These are phyloP conservation scores for Aporrectodea caliginosa DNA, from an alignment of 1,140 invertebrate species.

Conservation along the genomic window DNA sequence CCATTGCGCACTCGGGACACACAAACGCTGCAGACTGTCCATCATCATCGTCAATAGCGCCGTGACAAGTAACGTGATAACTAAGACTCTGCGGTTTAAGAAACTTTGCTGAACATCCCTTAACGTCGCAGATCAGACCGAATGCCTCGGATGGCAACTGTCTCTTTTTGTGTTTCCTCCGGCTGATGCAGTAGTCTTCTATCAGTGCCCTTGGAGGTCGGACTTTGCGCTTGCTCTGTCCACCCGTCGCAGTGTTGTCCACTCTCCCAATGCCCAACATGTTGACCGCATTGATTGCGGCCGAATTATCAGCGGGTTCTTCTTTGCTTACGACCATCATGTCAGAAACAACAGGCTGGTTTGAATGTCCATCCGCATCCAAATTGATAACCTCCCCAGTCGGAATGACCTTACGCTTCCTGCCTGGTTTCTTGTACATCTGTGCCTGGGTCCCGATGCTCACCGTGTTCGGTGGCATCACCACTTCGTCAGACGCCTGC, in stretches of 20 bases:
- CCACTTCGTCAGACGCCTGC: constrained; percentile 4
- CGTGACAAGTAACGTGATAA: constrained; percentile 64
- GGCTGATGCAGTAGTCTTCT: constrained; percentile 46
- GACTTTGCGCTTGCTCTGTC: constrained; percentile 36
- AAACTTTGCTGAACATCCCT: constrained; percentile 45
- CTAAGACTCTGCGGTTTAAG: constrained; percentile 56
- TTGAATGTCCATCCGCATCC: not conserved
- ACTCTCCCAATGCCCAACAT: not conserved
- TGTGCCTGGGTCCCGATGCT: constrained; percentile 42
- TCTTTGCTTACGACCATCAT: not conserved
- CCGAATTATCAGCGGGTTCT: not conserved
- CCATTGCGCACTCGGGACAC: constrained; percentile 67
- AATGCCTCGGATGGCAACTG: not conserved
- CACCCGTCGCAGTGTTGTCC: too few relatives aligned
- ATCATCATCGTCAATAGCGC: constrained; percentile 34
- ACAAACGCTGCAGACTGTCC: constrained; percentile 57
- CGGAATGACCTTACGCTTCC: constrained; percentile 38
- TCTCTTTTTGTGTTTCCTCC: constrained; percentile 32
- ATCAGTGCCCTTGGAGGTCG: constrained; percentile 45
- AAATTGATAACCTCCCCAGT: not conserved
- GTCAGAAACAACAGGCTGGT: not conserved
- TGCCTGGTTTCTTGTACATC: constrained; percentile 37
- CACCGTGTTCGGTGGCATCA: constrained; percentile 31
- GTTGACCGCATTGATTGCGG: not conserved
- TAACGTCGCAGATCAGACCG: constrained; percentile 28